These are phyloP conservation scores for Chelonoidis abingdonii DNA, from an alignment of 2,113 vertebrate species.

Conservation along the genomic window DNA sequence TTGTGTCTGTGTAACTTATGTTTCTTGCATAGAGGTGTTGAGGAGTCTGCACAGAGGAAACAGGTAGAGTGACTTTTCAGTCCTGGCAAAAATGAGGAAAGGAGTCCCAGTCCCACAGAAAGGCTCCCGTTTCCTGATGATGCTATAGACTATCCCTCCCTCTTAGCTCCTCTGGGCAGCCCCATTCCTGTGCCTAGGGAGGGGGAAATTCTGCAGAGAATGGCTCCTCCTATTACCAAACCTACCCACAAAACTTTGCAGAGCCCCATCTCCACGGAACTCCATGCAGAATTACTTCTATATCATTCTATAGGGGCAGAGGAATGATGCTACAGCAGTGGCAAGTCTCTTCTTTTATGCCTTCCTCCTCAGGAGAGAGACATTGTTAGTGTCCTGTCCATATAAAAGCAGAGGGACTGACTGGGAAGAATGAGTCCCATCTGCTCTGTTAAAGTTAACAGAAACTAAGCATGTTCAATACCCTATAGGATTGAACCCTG, in stretches of 20 bases:
- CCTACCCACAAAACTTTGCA: not conserved
- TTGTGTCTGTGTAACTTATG: not conserved
- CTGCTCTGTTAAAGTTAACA: not conserved
- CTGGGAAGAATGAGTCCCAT: not conserved
- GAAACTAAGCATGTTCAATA: not conserved
- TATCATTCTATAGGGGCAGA: not conserved
- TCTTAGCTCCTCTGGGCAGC: not conserved
- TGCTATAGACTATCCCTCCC: not conserved
- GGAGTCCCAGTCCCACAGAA: not conserved
- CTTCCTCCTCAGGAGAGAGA: not conserved
- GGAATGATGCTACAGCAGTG: not conserved
- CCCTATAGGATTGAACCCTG: not conserved
- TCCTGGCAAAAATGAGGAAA: not conserved
- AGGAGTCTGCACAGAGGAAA: not conserved
- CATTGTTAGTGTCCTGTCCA: not conserved
- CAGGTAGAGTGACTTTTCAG: not conserved
- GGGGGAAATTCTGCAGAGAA: not conserved
- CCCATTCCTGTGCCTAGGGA: not conserved
- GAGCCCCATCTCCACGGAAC: not conserved
- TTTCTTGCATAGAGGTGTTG: constrained; percentile 17
- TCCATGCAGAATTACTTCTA: not conserved
- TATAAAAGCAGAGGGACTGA: not conserved
- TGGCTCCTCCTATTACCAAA: not conserved
- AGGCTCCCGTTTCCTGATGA: not conserved
- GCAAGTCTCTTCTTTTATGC: fast-evolving